A percentile compares a stretch with the other conserved stretches of the same genome.
Conservation (phyloP, 2,888 invertebrate genomes). For the Nowickia ferox region DNA sequence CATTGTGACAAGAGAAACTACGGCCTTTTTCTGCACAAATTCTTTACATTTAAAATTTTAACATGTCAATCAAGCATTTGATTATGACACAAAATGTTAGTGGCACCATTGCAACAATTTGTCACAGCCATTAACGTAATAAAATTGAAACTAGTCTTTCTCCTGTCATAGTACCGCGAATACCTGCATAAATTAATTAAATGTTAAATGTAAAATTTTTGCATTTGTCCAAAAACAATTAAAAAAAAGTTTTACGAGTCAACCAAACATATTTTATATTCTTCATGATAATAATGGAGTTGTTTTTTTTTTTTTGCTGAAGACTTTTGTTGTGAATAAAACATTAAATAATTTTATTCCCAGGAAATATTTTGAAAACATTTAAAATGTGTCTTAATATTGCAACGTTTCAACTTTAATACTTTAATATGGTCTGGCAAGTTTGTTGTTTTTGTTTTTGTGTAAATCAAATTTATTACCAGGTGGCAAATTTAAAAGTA, state of each 20-base stretch:
- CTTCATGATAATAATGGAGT: not conserved
- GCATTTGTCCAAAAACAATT: slow-evolving; percentile 39
- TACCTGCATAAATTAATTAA: slow-evolving; percentile 57
- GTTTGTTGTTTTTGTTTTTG: too few species aligned
- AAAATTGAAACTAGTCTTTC: slow-evolving; percentile 21
- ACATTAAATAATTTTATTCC: slow-evolving; percentile 25
- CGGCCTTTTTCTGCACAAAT: too few species aligned
- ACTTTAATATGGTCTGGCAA: too few species aligned
- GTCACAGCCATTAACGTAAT: not conserved
- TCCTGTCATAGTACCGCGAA: slow-evolving; percentile 50
- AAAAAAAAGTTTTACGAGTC: not conserved
- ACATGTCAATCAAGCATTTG: too few species aligned
- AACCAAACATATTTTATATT: not conserved
- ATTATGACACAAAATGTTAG: too few species aligned
- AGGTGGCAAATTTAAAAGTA: too few species aligned
- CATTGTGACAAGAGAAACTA: too few species aligned
- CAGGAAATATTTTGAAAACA: not conserved
- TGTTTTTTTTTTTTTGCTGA: not conserved
- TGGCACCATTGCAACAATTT: not conserved
- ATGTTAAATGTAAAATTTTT: slow-evolving; percentile 47
- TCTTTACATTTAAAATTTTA: too few species aligned
- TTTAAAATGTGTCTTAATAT: too few species aligned
- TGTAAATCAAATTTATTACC: too few species aligned
- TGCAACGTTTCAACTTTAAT: too few species aligned
- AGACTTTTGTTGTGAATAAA: slow-evolving; percentile 10